Evolutionary conservation across 2,797 vertebrate genomes (phyloP), one percentile per base, ranked within the genome.

Genomic region (Halcyon leucocephala): DNA sequence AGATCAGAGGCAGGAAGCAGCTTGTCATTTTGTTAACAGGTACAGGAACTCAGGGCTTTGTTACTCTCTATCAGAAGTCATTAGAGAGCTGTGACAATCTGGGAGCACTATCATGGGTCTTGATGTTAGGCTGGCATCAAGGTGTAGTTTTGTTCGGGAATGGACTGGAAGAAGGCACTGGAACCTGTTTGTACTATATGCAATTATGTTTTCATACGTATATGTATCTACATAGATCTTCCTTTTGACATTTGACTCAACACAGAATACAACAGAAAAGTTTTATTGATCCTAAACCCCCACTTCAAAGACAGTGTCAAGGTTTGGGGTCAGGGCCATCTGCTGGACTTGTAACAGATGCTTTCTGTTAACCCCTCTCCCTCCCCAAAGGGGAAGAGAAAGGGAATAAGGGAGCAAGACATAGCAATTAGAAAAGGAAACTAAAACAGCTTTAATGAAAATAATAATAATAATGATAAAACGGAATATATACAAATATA

Each of bases 1-100:
- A 96, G 71, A 96, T 90, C 73, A 95, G 90, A 92, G 76, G 35
- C 89, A 90, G 93, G 95, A 97, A 91, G 87, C 12, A 91, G 94
- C 82, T 93, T 91, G 89, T 90, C 76, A 55, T 91, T 95, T 89
- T 96, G 28, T 74, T 95, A 92, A 73, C 89, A 83, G 61, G 46
- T 84, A 76, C 71, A 88, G 79, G 84, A 39, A 28, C 58, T 90
- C 55, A 41, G 82, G 60, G 79, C 93, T 95, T 97, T 97, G 94
- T 93, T 90, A 81, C 17, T 8, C 37, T 91, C 57, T 74, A 69
- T 62, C 80, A 78, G 88, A 86, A 95, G 51, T 82, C 73, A 82
- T 94, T 94, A 96, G 62, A 86, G 66, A 58, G 24, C 66, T 65
- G 25, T 94, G 95, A 95, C 81, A 93, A 91, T 77, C 78, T 65